phyloP scores from a whole-genome alignment of 2,113 vertebrate species.

The Sturnus vulgaris region DNA sequence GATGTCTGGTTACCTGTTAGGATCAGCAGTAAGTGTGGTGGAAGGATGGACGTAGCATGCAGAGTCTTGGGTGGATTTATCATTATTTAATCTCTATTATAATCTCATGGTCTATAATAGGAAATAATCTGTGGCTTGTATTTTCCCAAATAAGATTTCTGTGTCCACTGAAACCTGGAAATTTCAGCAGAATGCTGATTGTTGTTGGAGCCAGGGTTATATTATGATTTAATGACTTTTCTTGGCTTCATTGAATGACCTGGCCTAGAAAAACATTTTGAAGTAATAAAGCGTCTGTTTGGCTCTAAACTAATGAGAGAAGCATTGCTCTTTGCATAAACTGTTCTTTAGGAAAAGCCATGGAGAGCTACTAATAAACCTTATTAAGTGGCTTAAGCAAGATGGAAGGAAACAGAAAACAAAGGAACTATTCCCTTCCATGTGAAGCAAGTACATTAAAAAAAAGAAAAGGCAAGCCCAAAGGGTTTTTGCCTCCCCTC shows the following conservation, averaged over 20 bases:
- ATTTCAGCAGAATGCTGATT: conserved; percentile 30
- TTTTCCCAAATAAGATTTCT: neutral
- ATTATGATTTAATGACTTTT: conserved; percentile 70
- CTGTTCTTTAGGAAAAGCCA: conserved; percentile 71
- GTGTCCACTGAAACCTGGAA: conserved; percentile 8
- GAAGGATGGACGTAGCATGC: neutral
- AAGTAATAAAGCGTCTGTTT: conserved; percentile 73
- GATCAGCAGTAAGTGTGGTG: neutral
- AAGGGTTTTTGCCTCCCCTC: neutral
- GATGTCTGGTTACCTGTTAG: neutral
- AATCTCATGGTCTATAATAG: neutral
- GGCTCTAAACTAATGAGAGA: conserved; percentile 63
- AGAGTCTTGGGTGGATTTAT: neutral
- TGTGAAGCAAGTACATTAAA: conserved; percentile 14
- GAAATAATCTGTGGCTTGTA: neutral
- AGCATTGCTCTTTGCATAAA: conserved; percentile 72
- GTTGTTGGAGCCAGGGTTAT: conserved; percentile 21
- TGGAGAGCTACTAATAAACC: conserved; percentile 61
- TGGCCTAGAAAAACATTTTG: conserved; percentile 70
- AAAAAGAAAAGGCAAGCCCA: neutral
- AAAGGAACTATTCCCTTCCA: conserved; percentile 42
- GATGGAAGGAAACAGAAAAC: conserved; percentile 48
- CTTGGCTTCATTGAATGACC: conserved; percentile 66
- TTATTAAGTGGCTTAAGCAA: conserved; percentile 30
- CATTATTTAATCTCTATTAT: neutral